These are phyloP conservation scores for Montipora foliosa DNA, from an alignment of 64 coral and sea anemone species.

Conservation along the genomic window DNA sequence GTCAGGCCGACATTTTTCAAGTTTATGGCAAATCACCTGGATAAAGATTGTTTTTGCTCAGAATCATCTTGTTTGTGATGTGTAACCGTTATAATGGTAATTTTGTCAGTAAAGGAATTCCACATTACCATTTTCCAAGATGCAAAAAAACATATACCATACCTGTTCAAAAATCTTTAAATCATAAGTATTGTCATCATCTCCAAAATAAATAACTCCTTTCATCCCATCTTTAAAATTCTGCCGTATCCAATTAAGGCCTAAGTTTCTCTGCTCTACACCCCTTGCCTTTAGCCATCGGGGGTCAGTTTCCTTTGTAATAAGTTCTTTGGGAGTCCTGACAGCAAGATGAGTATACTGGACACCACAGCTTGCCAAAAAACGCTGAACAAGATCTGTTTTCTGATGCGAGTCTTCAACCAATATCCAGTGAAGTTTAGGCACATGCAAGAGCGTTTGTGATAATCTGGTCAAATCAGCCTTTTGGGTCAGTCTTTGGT, in stretches of 20 bases:
- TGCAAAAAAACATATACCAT: not conserved
- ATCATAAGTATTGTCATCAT: slow-evolving; percentile 99
- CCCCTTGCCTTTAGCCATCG: slow-evolving; percentile 83
- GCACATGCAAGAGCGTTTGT: slow-evolving; percentile 90
- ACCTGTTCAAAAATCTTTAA: slow-evolving; percentile 94
- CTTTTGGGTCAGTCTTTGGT: slow-evolving; percentile 88
- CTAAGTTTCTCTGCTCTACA: slow-evolving; percentile 93
- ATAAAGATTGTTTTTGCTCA: too few relatives aligned
- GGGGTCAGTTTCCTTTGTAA: slow-evolving; percentile 63
- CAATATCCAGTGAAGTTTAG: slow-evolving; percentile 94
- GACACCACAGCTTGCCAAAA: slow-evolving; percentile 69
- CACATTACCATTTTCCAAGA: too few relatives aligned
- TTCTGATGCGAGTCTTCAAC: slow-evolving; percentile 85
- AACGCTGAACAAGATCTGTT: slow-evolving; percentile 70
- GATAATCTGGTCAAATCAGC: slow-evolving; percentile 93
- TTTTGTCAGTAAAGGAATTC: too few relatives aligned
- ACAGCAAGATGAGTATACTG: slow-evolving; percentile 74
- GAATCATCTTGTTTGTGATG: too few relatives aligned
- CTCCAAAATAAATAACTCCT: slow-evolving; percentile 97
- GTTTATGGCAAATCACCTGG: too few relatives aligned
- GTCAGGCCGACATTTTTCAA: too few relatives aligned
- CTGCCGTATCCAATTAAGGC: slow-evolving; percentile 77
- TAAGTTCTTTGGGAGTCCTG: slow-evolving; percentile 68
- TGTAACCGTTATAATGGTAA: too few relatives aligned
- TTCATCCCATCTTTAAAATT: slow-evolving; percentile 65